A percentile compares a stretch with the other conserved stretches of the same genome.
These are phyloP conservation scores for Engystomops pustulosus DNA, from an alignment of 2,113 vertebrate genomes.

Conservation along the genomic window DNA sequence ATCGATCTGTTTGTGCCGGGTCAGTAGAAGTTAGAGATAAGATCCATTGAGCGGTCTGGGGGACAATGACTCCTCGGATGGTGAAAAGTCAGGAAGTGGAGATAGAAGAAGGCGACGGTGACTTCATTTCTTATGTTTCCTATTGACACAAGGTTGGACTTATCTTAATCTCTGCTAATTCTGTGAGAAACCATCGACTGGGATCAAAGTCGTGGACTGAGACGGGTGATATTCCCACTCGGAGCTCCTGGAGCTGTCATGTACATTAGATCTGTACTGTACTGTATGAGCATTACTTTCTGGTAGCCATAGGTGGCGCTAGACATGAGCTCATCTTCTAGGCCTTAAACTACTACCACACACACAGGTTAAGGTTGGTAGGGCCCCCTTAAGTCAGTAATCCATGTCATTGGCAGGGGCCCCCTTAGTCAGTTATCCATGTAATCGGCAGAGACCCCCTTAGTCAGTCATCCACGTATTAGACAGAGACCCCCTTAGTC, in stretches of 20 bases:
- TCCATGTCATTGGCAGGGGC: too few species aligned
- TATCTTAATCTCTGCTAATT: slow-evolving; percentile 43
- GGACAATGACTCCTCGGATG: not conserved
- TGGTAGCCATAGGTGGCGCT: too few species aligned
- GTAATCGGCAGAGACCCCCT: too few species aligned
- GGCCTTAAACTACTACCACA: too few species aligned
- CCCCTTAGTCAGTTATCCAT: too few species aligned
- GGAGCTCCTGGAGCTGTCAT: not conserved
- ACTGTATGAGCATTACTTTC: too few species aligned
- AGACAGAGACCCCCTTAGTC: too few species aligned
- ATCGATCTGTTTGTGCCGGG: slow-evolving; percentile 4
- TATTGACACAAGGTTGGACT: slow-evolving; percentile 14
- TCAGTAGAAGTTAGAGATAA: not conserved
- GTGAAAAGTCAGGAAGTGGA: not conserved
- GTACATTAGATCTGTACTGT: too few species aligned
- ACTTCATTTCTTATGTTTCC: slow-evolving; percentile 24
- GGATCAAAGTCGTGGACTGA: not conserved
- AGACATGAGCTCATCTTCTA: too few species aligned
- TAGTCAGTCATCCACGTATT: too few species aligned
- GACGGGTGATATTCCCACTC: not conserved
- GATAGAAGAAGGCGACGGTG: not conserved
- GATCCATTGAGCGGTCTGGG: not conserved
- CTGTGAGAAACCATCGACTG: slow-evolving; percentile 35
- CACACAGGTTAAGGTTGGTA: too few species aligned
- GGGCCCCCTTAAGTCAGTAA: too few species aligned